Conservation (phyloP, 1,140 invertebrate genomes). For the Aphaenogaster ashmeadi region DNA sequence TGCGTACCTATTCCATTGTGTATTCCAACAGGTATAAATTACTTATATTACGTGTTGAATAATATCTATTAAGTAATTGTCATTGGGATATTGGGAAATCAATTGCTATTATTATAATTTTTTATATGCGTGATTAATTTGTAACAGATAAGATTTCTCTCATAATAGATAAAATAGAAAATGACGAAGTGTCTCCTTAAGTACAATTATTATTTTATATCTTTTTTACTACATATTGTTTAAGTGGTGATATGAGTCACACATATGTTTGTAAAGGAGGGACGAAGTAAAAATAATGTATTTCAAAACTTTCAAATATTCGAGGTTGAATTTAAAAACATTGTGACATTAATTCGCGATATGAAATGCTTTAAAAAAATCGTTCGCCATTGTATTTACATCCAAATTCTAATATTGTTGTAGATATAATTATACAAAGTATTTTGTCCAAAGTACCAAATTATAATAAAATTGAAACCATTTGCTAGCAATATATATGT, state of each 20-base stretch:
- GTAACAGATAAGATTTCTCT: background rate
- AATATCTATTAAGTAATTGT: background rate
- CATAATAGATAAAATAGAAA: background rate
- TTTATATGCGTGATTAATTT: background rate
- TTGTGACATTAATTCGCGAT: background rate
- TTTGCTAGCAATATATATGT: background rate
- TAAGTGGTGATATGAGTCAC: background rate
- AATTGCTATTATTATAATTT: background rate
- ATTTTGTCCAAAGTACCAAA: background rate
- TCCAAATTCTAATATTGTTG: background rate
- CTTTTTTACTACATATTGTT: slow-evolving; percentile 27
- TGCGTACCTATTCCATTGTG: background rate
- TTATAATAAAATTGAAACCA: background rate
- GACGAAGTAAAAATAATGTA: background rate
- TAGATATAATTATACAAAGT: background rate
- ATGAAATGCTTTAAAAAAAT: background rate
- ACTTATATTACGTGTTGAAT: background rate
- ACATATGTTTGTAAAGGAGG: background rate
- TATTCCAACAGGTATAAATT: slow-evolving; percentile 5
- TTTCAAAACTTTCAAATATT: slow-evolving; percentile 7
- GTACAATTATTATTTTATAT: background rate
- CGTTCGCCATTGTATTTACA: background rate
- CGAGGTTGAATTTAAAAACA: slow-evolving; percentile 1
- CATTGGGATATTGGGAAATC: slow-evolving; percentile 13
- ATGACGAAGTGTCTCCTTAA: background rate